These are phyloP conservation scores for Microchrysa polita DNA, from an alignment of 2,888 invertebrate genomes.

Conservation along the genomic window DNA sequence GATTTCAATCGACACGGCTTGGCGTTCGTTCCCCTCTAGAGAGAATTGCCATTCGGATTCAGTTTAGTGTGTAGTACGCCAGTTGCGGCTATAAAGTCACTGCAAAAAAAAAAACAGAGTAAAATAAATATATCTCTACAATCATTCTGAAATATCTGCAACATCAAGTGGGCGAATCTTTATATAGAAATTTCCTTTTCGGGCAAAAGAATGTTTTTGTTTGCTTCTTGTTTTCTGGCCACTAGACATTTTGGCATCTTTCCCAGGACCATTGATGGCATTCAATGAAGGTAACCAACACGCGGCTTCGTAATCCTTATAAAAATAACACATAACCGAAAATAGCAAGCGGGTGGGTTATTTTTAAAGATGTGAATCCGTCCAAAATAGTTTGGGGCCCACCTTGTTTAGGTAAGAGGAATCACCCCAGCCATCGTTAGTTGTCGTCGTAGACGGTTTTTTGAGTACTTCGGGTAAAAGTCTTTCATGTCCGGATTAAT, in stretches of 20 bases:
- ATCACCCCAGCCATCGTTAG: too few species aligned
- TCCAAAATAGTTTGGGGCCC: slow-evolving; percentile 25
- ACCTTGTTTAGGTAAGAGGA: slow-evolving; percentile 45
- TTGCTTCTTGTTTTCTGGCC: background rate
- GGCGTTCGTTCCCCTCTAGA: too few species aligned
- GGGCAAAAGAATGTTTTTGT: slow-evolving; percentile 13
- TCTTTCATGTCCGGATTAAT: slow-evolving; percentile 26
- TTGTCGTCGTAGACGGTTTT: background rate
- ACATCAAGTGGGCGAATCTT: background rate
- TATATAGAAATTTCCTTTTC: slow-evolving; percentile 26
- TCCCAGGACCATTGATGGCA: slow-evolving; percentile 37
- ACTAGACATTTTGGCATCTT: slow-evolving; percentile 30
- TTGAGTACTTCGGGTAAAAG: slow-evolving; percentile 2
- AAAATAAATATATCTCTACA: background rate
- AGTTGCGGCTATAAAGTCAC: too few species aligned
- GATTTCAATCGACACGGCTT: too few species aligned
- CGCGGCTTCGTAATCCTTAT: slow-evolving; percentile 25
- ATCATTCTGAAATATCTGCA: slow-evolving; percentile 9
- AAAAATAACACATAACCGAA: slow-evolving; percentile 26
- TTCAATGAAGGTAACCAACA: slow-evolving; percentile 29
- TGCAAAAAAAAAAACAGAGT: too few species aligned
- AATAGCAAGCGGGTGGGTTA: slow-evolving; percentile 16
- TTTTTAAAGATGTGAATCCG: slow-evolving; percentile 37
- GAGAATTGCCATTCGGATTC: too few species aligned
- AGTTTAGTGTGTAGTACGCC: too few species aligned